These are phyloP conservation scores for Gallirallus australis DNA, from an alignment of 2,797 vertebrate genomes.

Conservation along the genomic window DNA sequence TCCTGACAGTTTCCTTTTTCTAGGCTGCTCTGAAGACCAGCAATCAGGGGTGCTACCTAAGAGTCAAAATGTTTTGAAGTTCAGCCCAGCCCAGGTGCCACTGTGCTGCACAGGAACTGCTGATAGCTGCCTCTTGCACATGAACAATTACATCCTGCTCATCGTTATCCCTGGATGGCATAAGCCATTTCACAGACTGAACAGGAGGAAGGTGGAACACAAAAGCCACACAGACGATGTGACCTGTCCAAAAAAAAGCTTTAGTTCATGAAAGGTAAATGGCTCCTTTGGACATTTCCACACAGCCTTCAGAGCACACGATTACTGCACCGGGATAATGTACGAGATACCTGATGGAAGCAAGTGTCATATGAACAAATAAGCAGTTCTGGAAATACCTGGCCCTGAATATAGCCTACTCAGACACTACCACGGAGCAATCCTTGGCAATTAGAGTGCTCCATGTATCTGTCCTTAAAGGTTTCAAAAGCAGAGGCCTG, in stretches of 20 bases:
- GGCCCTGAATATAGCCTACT: not conserved
- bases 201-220: not conserved
- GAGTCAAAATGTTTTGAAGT: not conserved
- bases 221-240: not conserved
- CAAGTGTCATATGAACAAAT: not conserved
- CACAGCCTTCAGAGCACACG: not conserved
- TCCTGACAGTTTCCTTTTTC: not conserved
- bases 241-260: not conserved
- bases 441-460: not conserved
- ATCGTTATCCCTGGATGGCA: not conserved
- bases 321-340: rapidly evolving
- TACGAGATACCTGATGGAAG: not conserved
- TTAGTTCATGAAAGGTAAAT: not conserved
- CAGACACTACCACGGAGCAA: not conserved
- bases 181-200: not conserved
- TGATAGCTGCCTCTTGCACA: not conserved
- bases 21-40: not conserved
- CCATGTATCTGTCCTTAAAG: rapidly evolving
- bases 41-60: not conserved
- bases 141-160: not conserved
- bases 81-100: not conserved
- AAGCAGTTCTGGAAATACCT: not conserved
- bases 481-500: not conserved
- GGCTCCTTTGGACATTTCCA: not conserved
- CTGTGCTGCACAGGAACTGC: not conserved